Percentiles rank a stretch among this genome's conserved stretches.
Evolutionary conservation across 2,888 invertebrate genomes (phyloP).

Genomic region (Nesidiocoris tenuis): DNA sequence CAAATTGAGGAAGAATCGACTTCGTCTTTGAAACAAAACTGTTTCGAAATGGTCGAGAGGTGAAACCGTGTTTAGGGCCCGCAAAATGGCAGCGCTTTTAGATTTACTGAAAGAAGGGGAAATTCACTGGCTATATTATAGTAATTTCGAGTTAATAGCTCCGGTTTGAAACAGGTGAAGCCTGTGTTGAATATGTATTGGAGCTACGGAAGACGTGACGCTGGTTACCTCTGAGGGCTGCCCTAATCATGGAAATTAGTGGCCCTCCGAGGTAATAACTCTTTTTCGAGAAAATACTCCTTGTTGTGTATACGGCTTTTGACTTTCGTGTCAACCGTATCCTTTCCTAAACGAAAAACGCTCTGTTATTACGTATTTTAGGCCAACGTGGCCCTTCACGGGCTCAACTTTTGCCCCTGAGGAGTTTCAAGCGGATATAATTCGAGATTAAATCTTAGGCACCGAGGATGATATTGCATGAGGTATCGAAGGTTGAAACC

Average conservation of each 20-base stretch:
- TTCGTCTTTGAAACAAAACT: background rate
- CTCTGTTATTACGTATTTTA: slow-evolving; percentile 32
- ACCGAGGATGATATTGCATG: background rate
- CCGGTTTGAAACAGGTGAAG: slow-evolving; percentile 30
- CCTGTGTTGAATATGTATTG: slow-evolving; percentile 38
- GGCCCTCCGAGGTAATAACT: slow-evolving; percentile 23
- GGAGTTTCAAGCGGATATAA: slow-evolving; percentile 25
- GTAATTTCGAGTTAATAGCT: slow-evolving; percentile 33
- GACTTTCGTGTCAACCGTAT: slow-evolving; percentile 35
- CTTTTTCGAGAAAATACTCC: slow-evolving; percentile 10
- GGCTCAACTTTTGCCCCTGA: slow-evolving; percentile 4
- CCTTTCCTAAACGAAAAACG: slow-evolving; percentile 29
- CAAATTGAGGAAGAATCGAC: background rate
- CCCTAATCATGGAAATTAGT: slow-evolving; percentile 39
- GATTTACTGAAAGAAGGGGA: slow-evolving; percentile 2
- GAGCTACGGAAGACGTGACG: slow-evolving; percentile 23
- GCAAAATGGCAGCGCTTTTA: background rate
- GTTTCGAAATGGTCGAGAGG: background rate
- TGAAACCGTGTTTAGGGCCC: background rate
- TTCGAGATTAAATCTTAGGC: slow-evolving; percentile 20
- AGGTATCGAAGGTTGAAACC: background rate
- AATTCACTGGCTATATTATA: slow-evolving; percentile 22
- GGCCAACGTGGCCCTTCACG: slow-evolving; percentile 13
- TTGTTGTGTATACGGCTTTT: slow-evolving; percentile 12
- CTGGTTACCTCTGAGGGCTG: slow-evolving; percentile 29